Conservation (phyloP, 64 coral and sea anemone genomes). For the Trachythela sp. region DNA sequence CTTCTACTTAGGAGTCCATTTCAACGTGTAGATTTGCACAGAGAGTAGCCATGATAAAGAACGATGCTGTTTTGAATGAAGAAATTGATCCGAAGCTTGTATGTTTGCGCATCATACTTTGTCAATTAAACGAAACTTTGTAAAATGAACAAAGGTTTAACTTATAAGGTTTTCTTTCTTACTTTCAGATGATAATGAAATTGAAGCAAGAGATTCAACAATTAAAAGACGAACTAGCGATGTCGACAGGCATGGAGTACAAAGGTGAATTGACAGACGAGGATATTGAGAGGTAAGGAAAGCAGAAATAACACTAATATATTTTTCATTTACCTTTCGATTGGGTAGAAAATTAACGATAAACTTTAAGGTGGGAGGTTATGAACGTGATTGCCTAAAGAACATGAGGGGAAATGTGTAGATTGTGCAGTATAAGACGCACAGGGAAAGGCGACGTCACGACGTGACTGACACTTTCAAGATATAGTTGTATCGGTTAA, state of each 20-base stretch:
- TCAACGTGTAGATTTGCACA: constrained; percentile 97
- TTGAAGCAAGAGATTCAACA: constrained; percentile 83
- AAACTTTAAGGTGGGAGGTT: too few relatives aligned
- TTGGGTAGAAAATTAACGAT: too few relatives aligned
- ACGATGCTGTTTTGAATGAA: constrained; percentile 91
- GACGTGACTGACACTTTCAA: too few relatives aligned
- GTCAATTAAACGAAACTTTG: background rate
- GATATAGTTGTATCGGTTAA: too few relatives aligned
- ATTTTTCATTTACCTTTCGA: background rate
- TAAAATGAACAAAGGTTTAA: too few relatives aligned
- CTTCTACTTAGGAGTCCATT: constrained; percentile 80
- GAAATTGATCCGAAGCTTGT: constrained; percentile 99
- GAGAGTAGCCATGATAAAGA: constrained; percentile 95
- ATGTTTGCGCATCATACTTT: background rate
- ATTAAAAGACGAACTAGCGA: constrained; percentile 85
- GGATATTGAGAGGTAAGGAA: constrained; percentile 74
- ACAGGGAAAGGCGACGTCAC: too few relatives aligned
- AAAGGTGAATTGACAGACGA: constrained; percentile 68
- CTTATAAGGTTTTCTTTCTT: too few relatives aligned
- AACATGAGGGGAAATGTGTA: too few relatives aligned
- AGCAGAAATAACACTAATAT: background rate
- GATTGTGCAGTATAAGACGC: too few relatives aligned
- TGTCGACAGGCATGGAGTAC: constrained; percentile 78
- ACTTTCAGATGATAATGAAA: constrained; percentile 72
- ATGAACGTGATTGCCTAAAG: too few relatives aligned